Base-by-base conservation (phyloP, 1,140 invertebrate species). In the Bathynomus jamesi region DNA sequence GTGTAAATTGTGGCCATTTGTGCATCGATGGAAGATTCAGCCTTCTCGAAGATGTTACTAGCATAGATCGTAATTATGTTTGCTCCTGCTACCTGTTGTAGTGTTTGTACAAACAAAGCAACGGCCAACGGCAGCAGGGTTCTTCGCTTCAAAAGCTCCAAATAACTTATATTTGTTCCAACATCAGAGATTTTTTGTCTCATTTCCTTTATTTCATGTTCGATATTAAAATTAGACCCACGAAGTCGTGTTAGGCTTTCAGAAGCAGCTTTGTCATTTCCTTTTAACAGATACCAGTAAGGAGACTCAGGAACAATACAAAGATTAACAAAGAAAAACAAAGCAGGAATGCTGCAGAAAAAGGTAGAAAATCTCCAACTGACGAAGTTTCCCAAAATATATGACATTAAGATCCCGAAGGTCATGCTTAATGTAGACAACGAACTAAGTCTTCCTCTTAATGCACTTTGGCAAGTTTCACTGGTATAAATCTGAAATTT, bases 41-140 rank as follows among this genome's bases (percentile, higher is more conserved):
- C 69, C n/a, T 68, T 70, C 13, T 67, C 24, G 61, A 71, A 69
- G n/a, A 74, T 71, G 27, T 17, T 67, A 25, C 73, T 65, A 25
- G 73, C 66, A 60, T 71, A 74, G 60, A 74, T 71, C 27, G 71
- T 74, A 65, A 74, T 68, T 28, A 74, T 68, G 28, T 74, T 71
- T n/a, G 29, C 65, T 17, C 69, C 73, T 40, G 60, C 25, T 7
- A 53, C 32, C 32, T 74, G 73, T 60, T 74, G 73, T 21, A 74
- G 31, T n/a, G 73, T 74, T 65, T 66, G 70, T 28, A 65, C 63
- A 28, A 74, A 71, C 5, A 74, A 31, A 5, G 69, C 24, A n/a
- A 74, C 65, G 11, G 71, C 25, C 32, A 74, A 74, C 3, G 73
- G 73, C 8, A 13, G 40, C 3, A 68, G 69, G 3, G 73, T 74